Base-by-base conservation (phyloP, 2,113 vertebrate species). In the Cyphotilapia sp. region DNA sequence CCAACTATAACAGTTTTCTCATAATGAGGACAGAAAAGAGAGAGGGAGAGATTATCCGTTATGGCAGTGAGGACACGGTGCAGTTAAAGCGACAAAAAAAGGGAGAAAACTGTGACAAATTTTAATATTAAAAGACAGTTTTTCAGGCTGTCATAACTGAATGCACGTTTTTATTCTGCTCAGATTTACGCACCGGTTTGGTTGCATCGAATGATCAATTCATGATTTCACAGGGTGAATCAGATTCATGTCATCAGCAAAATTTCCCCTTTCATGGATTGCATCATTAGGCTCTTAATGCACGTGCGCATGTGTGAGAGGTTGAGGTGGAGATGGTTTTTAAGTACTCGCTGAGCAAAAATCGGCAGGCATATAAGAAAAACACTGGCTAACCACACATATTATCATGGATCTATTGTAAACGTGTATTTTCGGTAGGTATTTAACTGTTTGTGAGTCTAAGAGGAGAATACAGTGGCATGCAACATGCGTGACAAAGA, bases 1-100 rank as follows among this genome's bases (percentile, higher is more conserved):
- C 94, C 93, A 95, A 96, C 85, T 96, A 84, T 93, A 95, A 92
- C 95, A 92, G 84, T 93, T 93, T 95, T 94, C 91, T 90, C 92
- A 93, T 94, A 95, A 95, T 88, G 90, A 95, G 94, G 94, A 94
- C 42, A 49, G 89, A 81, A 66, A 89, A 76, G 42, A 85, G 45
- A 69, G 61, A 85, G 49, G 71, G 63, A 76, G 83, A 85, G 89
- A 88, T 90, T 40, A 87, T 88, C 40, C 11, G 4, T 71, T 85
- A 81, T 45, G 82, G 84, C 87, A 83, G 69, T 24, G 53, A 87
- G 83, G 66, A 83, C 81, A 74, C 56, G 13, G 16, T 59, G 22
- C 47, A 69, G 61, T 89, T 80, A 61, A 86, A 89, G 54, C 12
- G 69, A 61, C 29, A 24, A 53, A 29, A 24, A 80, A 29, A 11